Base-by-base conservation (phyloP, 2,113 vertebrate genomes). In the Salminus brasiliensis region DNA sequence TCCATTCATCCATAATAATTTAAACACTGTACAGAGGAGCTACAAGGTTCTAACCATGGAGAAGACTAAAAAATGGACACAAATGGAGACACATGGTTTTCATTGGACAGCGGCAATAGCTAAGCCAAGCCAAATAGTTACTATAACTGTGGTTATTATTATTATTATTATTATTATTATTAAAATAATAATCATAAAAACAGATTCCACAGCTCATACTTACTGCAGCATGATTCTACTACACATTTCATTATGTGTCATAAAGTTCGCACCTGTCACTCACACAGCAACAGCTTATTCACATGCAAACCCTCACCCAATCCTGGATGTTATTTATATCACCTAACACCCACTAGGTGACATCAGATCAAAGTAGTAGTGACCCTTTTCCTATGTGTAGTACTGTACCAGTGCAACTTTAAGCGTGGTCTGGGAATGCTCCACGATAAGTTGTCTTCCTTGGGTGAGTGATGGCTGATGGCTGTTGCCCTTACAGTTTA, bases 111-210 rank as follows among this genome's bases (percentile, higher is more conserved):
- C n/a, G n/a, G n/a, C n/a, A n/a, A n/a, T 34, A 13, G 27, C 49
- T 13, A 23, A 12, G 36, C 8, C 34, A 0, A 43, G 41, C 41
- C 41, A 36, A 49, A 21, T 1, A 5, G 6, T 15, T 47, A 47
- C 45, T n/a, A n/a, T n/a, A 49, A 21, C 4, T 15, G 4, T 12
- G 6, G 47, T 12, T n/a, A n/a, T n/a, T n/a, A n/a, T n/a, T n/a
- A n/a, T n/a, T n/a, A n/a, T n/a, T n/a, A n/a, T n/a, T n/a, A n/a
- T n/a, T n/a, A n/a, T n/a, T n/a, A n/a, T n/a, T n/a, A n/a, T n/a
- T 49, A 15, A 2, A 21, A 49, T 21, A 49, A 49, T 21, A 76
- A 77, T 68, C 52, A 29, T 76, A 30, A n/a, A 47, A n/a, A 73
- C 5, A 43, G 57, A 30, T 3, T 60, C 30, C 21, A 13, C 47